Conservation (phyloP, 2,888 invertebrate species). For the Eilema griseolum region DNA sequence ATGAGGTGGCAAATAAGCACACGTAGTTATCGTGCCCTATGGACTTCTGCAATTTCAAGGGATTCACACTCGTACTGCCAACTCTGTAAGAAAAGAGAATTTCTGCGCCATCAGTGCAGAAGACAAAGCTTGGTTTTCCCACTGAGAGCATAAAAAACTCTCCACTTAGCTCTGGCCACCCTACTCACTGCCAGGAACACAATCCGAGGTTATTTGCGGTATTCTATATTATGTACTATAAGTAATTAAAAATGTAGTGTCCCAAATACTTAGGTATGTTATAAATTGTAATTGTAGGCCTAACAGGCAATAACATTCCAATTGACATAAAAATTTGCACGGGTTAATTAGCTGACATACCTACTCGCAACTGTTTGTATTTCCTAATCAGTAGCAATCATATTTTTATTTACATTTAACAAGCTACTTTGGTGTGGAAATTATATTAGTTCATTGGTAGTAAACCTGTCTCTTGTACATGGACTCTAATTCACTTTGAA, state of each 20-base stretch:
- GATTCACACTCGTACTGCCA: too few species aligned
- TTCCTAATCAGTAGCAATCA: conserved; percentile 9
- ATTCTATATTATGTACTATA: too few species aligned
- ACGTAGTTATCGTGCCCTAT: too few species aligned
- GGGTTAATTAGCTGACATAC: conserved; percentile 27
- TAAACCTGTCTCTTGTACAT: background rate
- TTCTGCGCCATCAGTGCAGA: too few species aligned
- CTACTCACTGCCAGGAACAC: too few species aligned
- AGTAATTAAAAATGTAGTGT: background rate
- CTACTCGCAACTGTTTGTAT: conserved; percentile 5
- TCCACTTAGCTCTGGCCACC: too few species aligned
- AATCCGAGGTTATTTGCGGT: too few species aligned
- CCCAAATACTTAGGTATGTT: conserved; percentile 4
- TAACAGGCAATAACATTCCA: conserved; percentile 9
- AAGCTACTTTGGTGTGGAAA: background rate
- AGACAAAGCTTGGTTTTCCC: too few species aligned
- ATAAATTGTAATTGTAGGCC: background rate
- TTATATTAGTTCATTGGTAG: background rate
- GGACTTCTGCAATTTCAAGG: too few species aligned
- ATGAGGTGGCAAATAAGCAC: too few species aligned
- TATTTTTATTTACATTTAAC: conserved; percentile 7
- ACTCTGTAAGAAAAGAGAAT: too few species aligned
- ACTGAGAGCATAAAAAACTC: too few species aligned
- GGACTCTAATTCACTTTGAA: background rate
- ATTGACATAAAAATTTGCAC: conserved; percentile 24